Base-by-base conservation (phyloP, 2,888 invertebrate species). In the Mesoligia furuncula region DNA sequence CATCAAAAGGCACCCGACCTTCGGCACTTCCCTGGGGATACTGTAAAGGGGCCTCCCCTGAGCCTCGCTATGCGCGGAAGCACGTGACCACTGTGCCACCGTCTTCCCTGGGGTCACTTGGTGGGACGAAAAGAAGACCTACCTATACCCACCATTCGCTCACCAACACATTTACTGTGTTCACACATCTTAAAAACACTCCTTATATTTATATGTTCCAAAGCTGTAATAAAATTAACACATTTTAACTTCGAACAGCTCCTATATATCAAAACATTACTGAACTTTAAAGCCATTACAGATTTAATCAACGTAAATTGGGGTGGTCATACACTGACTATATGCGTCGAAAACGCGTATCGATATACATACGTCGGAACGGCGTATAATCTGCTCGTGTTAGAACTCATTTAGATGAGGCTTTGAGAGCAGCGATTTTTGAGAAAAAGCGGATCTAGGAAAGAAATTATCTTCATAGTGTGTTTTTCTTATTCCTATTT, bases 241-340 rank as follows among this genome's bases (percentile, higher is more conserved):
- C 20, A 80, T 61, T 79, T 65, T 57, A 36, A 64, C 54, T 73
- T 36, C 27, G 51, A 59, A 69, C 8, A 2, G 59, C 15, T 42
- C 0, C 2, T 42, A 48, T 45, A 61, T 3, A 59, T 77, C 48
- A 61, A 72, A 67, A 64, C 39, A 61, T 84, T 66, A 59, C 72
- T 72, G 27, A 84, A 78, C 42, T 83, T 79, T 77, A 72, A 64
- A 48, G 72, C 36, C 59, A n/a, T 83, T 77, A 76, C 48, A 66
- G 75, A 79, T 87, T 87, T 85, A 87, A 87, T 87, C 85, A 87
- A 85, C 67, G 75, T 59, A 85, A 82, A 87, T 87, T 87, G 69
- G 79, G 85, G 77, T 81, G 57, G 73, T 64, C 42, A 27, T 68
- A 66, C 57, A 76, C 36, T 64, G 73, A 72, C 65, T 82, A 85